Evolutionary conservation across 2,888 invertebrate species (phyloP), one percentile per base, ranked within the genome.

Genomic region (Lysandra coridon): DNA sequence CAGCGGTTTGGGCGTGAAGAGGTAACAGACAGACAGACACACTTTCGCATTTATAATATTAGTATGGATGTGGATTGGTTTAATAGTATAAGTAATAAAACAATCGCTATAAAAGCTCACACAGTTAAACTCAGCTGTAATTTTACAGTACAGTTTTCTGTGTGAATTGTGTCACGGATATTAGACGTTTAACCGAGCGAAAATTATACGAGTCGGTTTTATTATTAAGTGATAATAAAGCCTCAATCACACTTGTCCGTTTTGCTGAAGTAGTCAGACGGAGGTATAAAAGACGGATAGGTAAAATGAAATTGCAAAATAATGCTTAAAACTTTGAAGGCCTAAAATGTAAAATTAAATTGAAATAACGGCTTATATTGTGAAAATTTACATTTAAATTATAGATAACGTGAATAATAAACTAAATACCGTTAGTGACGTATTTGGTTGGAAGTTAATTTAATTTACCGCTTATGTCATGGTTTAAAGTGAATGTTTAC

Each of bases 81-180:
- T 10, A 10, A 49, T 10, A 49, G 12, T 49, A 49, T 49, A 10
- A 49, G 49, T 10, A 49, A 49, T 49, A 12, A 12, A 49, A 49
- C 10, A 49, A 64, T 64, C 2, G 23, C 23, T 3, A 64, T 64
- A 30, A 23, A 64, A 64, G 30, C 62, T 64, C 5, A 62, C n/a
- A 62, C 62, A 62, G 62, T 23, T 23, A 33, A 14, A 69, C 30
- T 69, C 69, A 33, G 49, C 33, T 14, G 69, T 69, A 69, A 14
- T 69, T 69, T 14, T 33, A 69, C 33, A 12, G 12, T 14, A 14
- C 14, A 12, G 14, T 33, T 69, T 64, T 33, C 33, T 12, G 33
- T 33, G 14, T 57, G 57, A 57, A 57, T 14, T 14, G 69, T 69
- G 33, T 69, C 69, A 69, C 69, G 69, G 69, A 69, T 69, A 33